Conservation (phyloP, 2,797 vertebrate genomes). For the Buphagus erythrorhynchus region DNA sequence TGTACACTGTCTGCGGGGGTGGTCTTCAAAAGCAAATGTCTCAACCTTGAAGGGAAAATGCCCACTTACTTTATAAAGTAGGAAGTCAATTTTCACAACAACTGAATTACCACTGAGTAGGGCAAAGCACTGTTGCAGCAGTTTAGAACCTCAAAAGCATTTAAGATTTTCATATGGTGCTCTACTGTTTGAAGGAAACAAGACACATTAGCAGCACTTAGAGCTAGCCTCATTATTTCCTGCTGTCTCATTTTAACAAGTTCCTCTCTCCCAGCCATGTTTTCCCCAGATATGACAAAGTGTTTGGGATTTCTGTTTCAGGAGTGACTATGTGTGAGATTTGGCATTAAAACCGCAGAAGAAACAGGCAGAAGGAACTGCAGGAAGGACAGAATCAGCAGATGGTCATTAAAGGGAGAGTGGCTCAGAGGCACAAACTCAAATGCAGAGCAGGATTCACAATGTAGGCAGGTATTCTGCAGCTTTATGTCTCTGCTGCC, state of each 20-base stretch:
- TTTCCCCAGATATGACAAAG: not conserved
- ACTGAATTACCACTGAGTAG: not conserved
- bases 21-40: not conserved
- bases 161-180: not conserved
- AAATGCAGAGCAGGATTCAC: not conserved
- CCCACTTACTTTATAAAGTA: not conserved
- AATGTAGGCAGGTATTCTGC: not conserved
- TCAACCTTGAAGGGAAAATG: not conserved
- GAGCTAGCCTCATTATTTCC: not conserved
- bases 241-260: not conserved
- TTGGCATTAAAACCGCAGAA: not conserved
- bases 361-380: slow-evolving; percentile 37
- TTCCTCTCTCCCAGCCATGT: not conserved
- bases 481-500: not conserved
- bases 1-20: not conserved
- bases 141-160: not conserved
- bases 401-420: not conserved
- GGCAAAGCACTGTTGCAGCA: not conserved
- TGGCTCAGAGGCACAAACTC: not conserved
- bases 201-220: not conserved
- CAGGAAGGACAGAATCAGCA: not conserved
- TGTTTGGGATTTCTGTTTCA: not conserved
- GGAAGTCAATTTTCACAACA: not conserved
- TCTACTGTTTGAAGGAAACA: not conserved
- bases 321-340: not conserved